Percentiles rank a stretch among this genome's conserved stretches.
Evolutionary conservation across 2,797 vertebrate genomes (phyloP).

Genomic region (Smutsia temminckii): DNA sequence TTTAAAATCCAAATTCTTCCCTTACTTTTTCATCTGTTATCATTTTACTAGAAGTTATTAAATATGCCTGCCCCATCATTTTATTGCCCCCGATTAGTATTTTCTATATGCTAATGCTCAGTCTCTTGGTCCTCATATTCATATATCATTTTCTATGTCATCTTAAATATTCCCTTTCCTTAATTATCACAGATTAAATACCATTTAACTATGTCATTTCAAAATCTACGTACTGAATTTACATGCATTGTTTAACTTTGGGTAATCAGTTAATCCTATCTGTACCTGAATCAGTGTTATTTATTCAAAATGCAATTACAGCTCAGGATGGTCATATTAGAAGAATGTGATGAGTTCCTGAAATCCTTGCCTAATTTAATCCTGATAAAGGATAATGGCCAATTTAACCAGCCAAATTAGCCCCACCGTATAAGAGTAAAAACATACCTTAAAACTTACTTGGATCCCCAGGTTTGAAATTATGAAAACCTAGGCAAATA

Average conservation of each 20-base stretch:
- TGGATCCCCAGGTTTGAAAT: slow-evolving; percentile 17
- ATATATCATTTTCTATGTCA: not conserved
- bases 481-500: slow-evolving; percentile 4
- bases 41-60: not conserved
- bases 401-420: not conserved
- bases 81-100: not conserved
- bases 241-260: not conserved
- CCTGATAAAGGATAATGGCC: not conserved
- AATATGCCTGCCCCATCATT: not conserved
- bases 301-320: slow-evolving; percentile 18
- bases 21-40: not conserved
- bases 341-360: not conserved
- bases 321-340: not conserved
- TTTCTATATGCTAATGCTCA: not conserved
- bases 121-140: not conserved
- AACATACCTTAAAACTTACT: not conserved
- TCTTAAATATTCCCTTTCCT: not conserved
- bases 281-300: not conserved
- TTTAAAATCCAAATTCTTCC: slow-evolving; percentile 12
- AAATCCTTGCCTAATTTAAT: slow-evolving; percentile 42
- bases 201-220: not conserved
- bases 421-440: not conserved
- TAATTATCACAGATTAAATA: slow-evolving; percentile 31
- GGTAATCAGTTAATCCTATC: not conserved
- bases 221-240: not conserved